A percentile compares a stretch with the other conserved stretches of the same genome.
These are phyloP conservation scores for Eremophila alpestris DNA, from an alignment of 2,797 vertebrate genomes.

Conservation along the genomic window DNA sequence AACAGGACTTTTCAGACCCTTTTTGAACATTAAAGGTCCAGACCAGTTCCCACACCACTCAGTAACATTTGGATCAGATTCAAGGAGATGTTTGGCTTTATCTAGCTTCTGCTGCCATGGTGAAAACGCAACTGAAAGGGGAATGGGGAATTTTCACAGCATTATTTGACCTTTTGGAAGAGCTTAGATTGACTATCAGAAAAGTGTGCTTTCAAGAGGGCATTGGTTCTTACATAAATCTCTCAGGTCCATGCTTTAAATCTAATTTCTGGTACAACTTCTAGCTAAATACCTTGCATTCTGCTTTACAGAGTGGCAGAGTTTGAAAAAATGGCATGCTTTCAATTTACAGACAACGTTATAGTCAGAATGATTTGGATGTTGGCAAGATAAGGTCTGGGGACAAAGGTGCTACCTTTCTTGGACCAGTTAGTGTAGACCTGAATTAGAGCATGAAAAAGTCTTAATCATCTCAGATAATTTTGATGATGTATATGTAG, in stretches of 20 bases:
- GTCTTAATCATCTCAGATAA: background rate
- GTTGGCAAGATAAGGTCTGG: background rate
- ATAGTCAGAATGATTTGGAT: background rate
- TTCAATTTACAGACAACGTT: background rate
- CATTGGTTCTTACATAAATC: background rate
- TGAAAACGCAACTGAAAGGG: background rate
- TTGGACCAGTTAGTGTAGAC: background rate
- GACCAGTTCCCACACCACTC: background rate
- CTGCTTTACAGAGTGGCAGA: background rate
- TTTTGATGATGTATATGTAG: background rate
- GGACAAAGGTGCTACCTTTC: background rate
- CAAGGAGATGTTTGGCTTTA: slow-evolving; percentile 20
- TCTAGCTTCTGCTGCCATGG: slow-evolving; percentile 2
- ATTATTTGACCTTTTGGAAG: slow-evolving; percentile 6
- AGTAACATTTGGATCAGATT: background rate
- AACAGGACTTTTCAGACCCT: background rate
- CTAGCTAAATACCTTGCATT: background rate
- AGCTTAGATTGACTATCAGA: slow-evolving; percentile 6
- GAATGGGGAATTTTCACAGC: slow-evolving; percentile 11
- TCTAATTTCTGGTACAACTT: background rate
- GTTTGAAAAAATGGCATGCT: background rate
- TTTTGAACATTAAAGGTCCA: slow-evolving; percentile 6
- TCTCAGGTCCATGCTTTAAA: background rate
- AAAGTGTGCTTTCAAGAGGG: background rate
- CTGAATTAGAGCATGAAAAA: background rate